Evolutionary conservation across 2,113 vertebrate genomes (phyloP).

Genomic region (Falcunculus frontatus): DNA sequence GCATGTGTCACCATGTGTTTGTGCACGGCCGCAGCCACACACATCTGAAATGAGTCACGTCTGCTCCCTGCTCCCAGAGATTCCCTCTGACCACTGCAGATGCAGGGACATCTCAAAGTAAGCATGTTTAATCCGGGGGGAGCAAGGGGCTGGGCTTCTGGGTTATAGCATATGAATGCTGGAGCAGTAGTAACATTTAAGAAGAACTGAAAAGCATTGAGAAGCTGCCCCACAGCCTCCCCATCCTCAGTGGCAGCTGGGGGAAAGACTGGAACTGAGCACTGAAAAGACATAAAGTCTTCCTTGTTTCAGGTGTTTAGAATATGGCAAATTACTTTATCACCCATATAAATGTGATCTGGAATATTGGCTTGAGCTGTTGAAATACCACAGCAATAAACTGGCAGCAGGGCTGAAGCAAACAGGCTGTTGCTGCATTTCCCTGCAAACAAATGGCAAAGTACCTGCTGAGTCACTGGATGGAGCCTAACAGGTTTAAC

Average conservation of each 20-base stretch:
- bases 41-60: rapidly evolving
- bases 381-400: background rate
- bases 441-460: background rate
- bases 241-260: background rate
- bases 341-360: background rate
- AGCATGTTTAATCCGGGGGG: rapidly evolving
- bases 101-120: background rate
- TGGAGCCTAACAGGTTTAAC: background rate
- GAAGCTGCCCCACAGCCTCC: background rate
- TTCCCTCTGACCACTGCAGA: background rate
- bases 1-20: background rate
- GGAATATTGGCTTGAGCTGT: background rate
- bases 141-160: background rate
- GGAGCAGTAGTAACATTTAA: background rate
- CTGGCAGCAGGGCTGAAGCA: background rate
- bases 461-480: conserved; percentile 20
- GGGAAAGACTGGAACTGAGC: background rate
- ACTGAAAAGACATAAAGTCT: background rate
- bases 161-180: background rate
- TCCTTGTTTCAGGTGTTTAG: background rate
- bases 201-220: too few relatives aligned
- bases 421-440: background rate
- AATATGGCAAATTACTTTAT: background rate
- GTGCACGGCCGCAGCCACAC: background rate
- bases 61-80: background rate